Evolutionary conservation across 2,113 vertebrate genomes (phyloP).

Genomic region (Phylloscopus trochiloides): DNA sequence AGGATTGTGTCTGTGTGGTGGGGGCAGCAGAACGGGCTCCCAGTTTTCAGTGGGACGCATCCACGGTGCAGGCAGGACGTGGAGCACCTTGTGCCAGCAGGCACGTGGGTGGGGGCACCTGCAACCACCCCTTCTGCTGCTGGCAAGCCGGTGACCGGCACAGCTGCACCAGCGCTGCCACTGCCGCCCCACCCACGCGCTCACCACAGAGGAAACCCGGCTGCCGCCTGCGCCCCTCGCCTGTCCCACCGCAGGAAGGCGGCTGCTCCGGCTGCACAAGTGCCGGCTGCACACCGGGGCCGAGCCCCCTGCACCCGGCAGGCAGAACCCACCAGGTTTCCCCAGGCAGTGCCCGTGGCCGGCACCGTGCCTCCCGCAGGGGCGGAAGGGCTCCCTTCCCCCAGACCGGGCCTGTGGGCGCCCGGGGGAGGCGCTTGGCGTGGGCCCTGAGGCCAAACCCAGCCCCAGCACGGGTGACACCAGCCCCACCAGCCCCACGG

Average conservation of each 20-base stretch:
- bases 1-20: accelerated
- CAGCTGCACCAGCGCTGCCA: neutral
- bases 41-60: accelerated
- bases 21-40: neutral
- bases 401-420: neutral
- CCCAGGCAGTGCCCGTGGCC: neutral
- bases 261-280: neutral
- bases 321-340: accelerated
- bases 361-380: neutral
- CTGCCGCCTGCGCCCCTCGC: neutral
- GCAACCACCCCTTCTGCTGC: neutral
- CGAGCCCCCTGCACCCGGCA: accelerated
- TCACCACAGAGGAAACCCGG: slow-evolving; percentile 30
- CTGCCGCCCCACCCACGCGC: neutral
- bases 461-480: accelerated
- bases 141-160: neutral
- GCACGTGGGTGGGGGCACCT: neutral
- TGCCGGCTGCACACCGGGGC: accelerated
- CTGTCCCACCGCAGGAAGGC: neutral
- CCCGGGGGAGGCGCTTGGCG: accelerated
- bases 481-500: neutral
- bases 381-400: slow-evolving; percentile 1
- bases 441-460: neutral
- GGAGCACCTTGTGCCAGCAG: accelerated
- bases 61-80: accelerated